phyloP scores from a whole-genome alignment of 2,888 invertebrate species.

The Achlya flavicornis region DNA sequence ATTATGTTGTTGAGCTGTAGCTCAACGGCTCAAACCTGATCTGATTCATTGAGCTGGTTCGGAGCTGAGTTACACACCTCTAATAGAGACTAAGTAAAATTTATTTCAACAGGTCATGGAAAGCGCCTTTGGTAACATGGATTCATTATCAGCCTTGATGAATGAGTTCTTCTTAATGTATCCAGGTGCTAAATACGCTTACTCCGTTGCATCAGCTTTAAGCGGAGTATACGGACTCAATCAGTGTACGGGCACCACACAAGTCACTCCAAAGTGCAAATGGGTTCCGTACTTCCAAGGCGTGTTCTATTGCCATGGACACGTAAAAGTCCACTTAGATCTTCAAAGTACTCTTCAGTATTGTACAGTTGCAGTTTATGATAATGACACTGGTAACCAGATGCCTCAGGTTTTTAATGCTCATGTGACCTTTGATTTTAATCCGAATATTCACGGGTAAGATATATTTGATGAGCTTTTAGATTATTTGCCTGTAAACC shows the following conservation, averaged over 20 bases:
- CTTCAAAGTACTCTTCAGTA: conserved; percentile 54
- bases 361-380: conserved; percentile 57
- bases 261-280: conserved; percentile 54
- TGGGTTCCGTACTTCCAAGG: conserved; percentile 76
- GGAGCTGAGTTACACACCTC: too few relatives aligned
- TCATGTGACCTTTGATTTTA: conserved; percentile 64
- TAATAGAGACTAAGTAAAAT: too few relatives aligned
- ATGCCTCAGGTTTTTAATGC: conserved; percentile 63
- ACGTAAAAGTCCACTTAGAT: conserved; percentile 70
- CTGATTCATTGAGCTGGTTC: too few relatives aligned
- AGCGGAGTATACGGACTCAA: conserved; percentile 58
- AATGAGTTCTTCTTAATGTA: conserved; percentile 71
- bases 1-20: too few relatives aligned
- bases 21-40: too few relatives aligned
- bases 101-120: conserved; percentile 61
- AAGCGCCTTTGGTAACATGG: conserved; percentile 62
- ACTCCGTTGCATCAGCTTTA: conserved; percentile 67
- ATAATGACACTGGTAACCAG: conserved; percentile 62
- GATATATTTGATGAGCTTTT: conserved; percentile 27
- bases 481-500: too few relatives aligned
- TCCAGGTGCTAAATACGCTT: conserved; percentile 63
- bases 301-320: conserved; percentile 64
- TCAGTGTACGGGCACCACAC: conserved; percentile 51
- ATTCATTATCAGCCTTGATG: conserved; percentile 64
- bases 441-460: conserved; percentile 63